Evolutionary conservation across 2,797 vertebrate species (phyloP), one percentile per base, ranked within the genome.

Genomic region (Rhinatrema bivittatum): DNA sequence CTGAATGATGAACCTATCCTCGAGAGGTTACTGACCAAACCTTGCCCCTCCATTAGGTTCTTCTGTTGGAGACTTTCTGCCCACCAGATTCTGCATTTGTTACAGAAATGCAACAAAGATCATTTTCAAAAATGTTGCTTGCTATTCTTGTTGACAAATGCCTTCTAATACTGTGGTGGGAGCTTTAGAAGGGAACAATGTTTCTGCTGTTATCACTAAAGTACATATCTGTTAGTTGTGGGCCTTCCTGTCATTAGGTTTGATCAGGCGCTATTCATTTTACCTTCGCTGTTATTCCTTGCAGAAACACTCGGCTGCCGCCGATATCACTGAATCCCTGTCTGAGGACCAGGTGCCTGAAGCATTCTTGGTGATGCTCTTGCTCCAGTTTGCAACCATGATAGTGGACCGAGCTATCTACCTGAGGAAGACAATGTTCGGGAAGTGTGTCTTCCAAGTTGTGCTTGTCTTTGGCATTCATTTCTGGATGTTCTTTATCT

Each of bases 401-500:
- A 72, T 79, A 6, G 81, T 84, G 34, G 89, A 86, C 53, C 62
- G 74, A 2, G 88, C 86, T 4, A 71, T 89, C 17, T 85, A 88
- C 46, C 70, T 88, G 50, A 73, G 82, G 43, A 90, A 87, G 54
- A 79, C 77, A n/a, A 52, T 84, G 49, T 42, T 83, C 16, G 85
- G 85, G 22, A 90, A 88, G 60, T 81, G 79, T 31, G 63, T 84
- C 24, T 85, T 89, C 56, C 83, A 87, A 66, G 82, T 89, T 23
- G 68, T 81, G 17, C 69, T 87, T 20, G 79, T 90, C 39, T 84
- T 88, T 7, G 79, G 84, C 25, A 80, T 87, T 36, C 85, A 85
- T 67, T 82, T 89, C 64, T 84, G 84, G 87, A 82, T 88, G 81
- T 85, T 89, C 64, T 87, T 88, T 62, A 80, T 87, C 50, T 78